Evolutionary conservation across 1,140 invertebrate genomes (phyloP), one percentile per base, ranked within the genome.

Genomic region (Drosophila insularis): DNA sequence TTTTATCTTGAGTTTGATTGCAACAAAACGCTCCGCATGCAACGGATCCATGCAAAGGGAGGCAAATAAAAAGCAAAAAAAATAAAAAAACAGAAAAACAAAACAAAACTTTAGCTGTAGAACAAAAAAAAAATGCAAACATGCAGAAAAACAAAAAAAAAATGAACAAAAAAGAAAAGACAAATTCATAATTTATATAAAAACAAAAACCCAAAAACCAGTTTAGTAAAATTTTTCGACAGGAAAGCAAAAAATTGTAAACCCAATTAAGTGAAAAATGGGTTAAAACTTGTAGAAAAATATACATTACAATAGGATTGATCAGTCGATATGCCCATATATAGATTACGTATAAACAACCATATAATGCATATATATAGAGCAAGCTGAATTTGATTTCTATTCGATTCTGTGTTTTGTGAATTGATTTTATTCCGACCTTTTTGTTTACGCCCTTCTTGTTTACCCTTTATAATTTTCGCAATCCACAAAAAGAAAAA

Each of bases 171-270:
- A 67, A 71, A 40, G 35, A 63, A 76, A 80, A 80, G 68, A 75
- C 71, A 75, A 77, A 73, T 71, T 68, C 64, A 60, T 75, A 68
- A 80, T 70, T 80, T 73, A 80, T 78, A 71, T 55, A 53, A 63
- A 68, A 63, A 70, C 59, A 71, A 58, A 85, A 71, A 80, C 66
- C 82, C 76, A 72, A 80, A 80, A 84, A 77, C 84, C 84, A 89
- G 84, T 89, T 89, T 89, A 89, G 84, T 84, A 74, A 89, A 89
- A 89, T 89, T 89, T 87, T 89, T 89, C 67, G 84, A 86, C 70
- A 75, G 84, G 73, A 70, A 68, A 62, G 37, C 46, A 68, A 65
- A 60, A 71, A 69, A 21, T 50, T 21, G 43, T 74, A 75, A 65
- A 63, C 67, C 67, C 32, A 40, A 43, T 21, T 37, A 63, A 71